These are phyloP conservation scores for Anastrepha ludens DNA, from an alignment of 1,140 invertebrate species.

Conservation along the genomic window DNA sequence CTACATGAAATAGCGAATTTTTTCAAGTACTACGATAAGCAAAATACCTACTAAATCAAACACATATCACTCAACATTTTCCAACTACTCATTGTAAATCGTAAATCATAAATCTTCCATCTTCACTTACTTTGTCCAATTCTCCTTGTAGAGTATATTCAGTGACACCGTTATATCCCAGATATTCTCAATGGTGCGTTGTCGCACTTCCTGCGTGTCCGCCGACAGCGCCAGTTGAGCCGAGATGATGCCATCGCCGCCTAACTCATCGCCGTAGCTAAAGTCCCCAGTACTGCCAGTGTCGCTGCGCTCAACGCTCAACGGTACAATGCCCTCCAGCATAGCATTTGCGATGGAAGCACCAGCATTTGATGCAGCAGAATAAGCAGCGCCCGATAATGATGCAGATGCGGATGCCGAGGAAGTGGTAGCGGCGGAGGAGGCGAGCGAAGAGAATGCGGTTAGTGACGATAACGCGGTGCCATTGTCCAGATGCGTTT, in stretches of 20 bases:
- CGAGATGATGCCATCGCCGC: conserved; percentile 31
- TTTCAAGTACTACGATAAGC: no score
- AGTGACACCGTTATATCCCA: conserved; percentile 96
- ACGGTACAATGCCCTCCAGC: conserved; percentile 58
- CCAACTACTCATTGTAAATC: not conserved
- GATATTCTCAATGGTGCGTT: conserved; percentile 88
- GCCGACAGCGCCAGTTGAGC: conserved; percentile 74
- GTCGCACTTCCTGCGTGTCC: conserved; percentile 78
- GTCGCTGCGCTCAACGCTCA: conserved; percentile 49
- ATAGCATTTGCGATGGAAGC: conserved; percentile 52
- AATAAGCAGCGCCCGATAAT: conserved; percentile 56
- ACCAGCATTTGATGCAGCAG: conserved; percentile 57
- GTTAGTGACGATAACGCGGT: conserved; percentile 44
- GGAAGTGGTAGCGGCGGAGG: conserved; percentile 55
- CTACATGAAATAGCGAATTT: no score
- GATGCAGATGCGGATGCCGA: conserved; percentile 60
- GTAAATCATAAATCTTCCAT: conserved; percentile 29
- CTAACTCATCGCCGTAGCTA: conserved; percentile 69
- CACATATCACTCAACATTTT: not conserved
- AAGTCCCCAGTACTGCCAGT: conserved; percentile 65
- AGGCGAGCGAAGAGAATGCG: conserved; percentile 62
- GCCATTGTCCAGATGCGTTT: conserved; percentile 55
- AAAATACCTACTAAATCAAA: not conserved
- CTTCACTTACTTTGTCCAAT: conserved; percentile 86
- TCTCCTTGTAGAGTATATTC: conserved; percentile 95